Evolutionary conservation across 2,113 vertebrate genomes (phyloP).

Genomic region (Hemichromis elongatus): DNA sequence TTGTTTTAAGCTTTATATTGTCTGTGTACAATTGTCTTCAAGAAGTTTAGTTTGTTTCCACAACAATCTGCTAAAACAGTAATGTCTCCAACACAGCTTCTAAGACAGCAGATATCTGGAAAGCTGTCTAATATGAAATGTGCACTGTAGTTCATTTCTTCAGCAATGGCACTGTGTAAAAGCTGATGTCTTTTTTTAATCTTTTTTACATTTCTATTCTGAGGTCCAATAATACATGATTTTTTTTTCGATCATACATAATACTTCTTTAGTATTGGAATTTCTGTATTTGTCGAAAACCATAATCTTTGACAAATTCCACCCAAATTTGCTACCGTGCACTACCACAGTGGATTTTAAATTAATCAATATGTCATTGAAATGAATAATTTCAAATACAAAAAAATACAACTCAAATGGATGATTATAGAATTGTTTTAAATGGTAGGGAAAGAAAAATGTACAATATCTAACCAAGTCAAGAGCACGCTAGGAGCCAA

Average conservation of each 20-base stretch:
- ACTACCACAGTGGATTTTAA: not conserved
- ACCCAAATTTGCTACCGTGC: not conserved
- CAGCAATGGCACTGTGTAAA: not conserved
- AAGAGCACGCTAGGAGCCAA: not conserved
- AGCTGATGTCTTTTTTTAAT: not conserved
- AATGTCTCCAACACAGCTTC: too few species aligned
- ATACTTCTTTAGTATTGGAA: not conserved
- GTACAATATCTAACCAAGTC: not conserved
- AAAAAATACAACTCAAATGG: not conserved
- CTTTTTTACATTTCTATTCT: not conserved
- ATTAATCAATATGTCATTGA: too few species aligned
- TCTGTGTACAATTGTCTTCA: too few species aligned
- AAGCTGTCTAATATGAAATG: too few species aligned
- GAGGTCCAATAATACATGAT: not conserved
- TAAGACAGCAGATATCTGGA: too few species aligned
- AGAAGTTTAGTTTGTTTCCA: too few species aligned
- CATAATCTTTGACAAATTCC: not conserved
- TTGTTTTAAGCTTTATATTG: too few species aligned
- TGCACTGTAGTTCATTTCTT: too few species aligned
- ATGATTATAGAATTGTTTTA: not conserved
- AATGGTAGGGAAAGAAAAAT: not conserved
- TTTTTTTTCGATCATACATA: not conserved
- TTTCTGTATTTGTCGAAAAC: not conserved
- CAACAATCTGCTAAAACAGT: too few species aligned
- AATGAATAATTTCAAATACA: rapidly evolving